Evolutionary conservation across 2,113 vertebrate species (phyloP), one percentile per base, ranked within the genome.

Genomic region (Phaethornis superciliosus): DNA sequence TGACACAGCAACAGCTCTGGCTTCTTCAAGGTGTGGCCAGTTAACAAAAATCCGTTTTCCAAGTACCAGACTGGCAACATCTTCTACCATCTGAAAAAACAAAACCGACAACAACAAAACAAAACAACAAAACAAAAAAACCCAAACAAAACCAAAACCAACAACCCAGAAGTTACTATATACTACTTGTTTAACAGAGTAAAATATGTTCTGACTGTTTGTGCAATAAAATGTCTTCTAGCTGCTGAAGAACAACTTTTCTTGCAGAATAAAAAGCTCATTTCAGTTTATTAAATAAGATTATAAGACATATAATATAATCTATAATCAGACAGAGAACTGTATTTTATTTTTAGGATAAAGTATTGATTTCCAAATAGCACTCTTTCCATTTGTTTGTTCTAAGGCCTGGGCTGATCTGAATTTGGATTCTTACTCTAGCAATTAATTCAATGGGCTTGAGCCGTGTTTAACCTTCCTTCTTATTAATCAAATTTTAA

Each of bases 11-110:
- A 99, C 96, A 91, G 99, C 98, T 78, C 99, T 98, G 75, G 99
- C 99, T 98, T 99, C 99, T 97, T 99, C 99, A 81, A 99, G 98
- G 96, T 99, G 99, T 54, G 99, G 99, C 99, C 99, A 99, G 96
- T 99, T 99, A 82, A 99, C 99, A 94, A 99, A 99, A 69, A 99
- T 96, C 13, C 98, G 95, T 78, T 98, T 99, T 33, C 99, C 99
- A 84, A 99, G 98, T 15, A 98, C 88, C 4, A 67, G 93, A 32
- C 95, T 89, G 47, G 99, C 98, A 56, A 99, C 96, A 30, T 98
- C 97, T 79, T 99, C 99, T 94, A 98, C 96, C 63, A 96, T 84
- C 99, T 99, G 86, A 91, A 97, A 96, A 64, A 81, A 89, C 46
- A 46, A 40, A 40, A 40, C 40, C 11, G 13, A 11, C 40, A 40